These are phyloP conservation scores for Cliona cf. orientalis DNA, from an alignment of 37 sponge, comb jelly and placozoan genomes.

Conservation along the genomic window DNA sequence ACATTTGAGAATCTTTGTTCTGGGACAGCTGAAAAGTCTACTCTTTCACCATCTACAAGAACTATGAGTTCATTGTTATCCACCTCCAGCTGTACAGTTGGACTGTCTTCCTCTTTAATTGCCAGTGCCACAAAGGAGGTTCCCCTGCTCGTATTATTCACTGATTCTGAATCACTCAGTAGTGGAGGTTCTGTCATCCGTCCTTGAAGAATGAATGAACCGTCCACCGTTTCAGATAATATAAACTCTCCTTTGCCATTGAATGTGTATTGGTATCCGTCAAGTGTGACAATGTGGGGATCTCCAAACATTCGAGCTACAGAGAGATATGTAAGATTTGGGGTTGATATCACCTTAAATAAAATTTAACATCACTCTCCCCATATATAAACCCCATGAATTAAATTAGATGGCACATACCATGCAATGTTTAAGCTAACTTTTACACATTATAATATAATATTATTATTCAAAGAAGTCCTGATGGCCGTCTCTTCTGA, in stretches of 20 bases:
- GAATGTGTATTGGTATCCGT: conserved; percentile 72
- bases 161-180: background rate
- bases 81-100: conserved; percentile 62
- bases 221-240: conserved; percentile 31
- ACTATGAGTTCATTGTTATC: background rate
- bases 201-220: conserved; percentile 45
- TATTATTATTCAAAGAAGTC: no score
- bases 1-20: conserved; percentile 42
- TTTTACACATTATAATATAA: no score
- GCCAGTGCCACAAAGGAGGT: conserved; percentile 68
- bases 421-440: no score
- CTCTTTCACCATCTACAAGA: conserved; percentile 23
- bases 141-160: background rate
- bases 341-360: no score
- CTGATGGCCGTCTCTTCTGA: no score
- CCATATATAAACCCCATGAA: background rate
- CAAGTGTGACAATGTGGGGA: conserved; percentile 63
- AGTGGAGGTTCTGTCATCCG: conserved; percentile 32
- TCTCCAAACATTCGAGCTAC: conserved; percentile 39
- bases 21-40: conserved; percentile 24
- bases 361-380: no score
- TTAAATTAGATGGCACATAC: background rate
- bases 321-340: no score
- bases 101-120: conserved; percentile 39
- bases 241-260: conserved; percentile 72